Evolutionary conservation across 53 echinoderm and acorn worm species (phyloP).

Genomic region (Crossaster papposus): DNA sequence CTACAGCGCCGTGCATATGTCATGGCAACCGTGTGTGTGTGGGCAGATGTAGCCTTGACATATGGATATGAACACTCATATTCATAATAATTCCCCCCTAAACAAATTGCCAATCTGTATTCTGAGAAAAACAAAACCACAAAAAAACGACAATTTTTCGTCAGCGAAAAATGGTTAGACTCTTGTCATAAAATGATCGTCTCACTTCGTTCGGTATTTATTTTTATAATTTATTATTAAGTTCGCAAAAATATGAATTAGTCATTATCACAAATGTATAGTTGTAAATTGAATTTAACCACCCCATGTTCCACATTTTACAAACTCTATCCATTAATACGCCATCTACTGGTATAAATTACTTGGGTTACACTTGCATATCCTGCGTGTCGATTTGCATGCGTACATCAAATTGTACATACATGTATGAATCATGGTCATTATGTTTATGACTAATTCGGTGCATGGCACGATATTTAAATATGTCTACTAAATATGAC

Average conservation of each 20-base stretch:
- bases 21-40: not conserved
- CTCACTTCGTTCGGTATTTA: too few relatives aligned
- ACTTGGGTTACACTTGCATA: not conserved
- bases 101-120: not conserved
- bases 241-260: too few relatives aligned
- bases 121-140: not conserved
- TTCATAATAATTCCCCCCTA: too few relatives aligned
- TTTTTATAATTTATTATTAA: too few relatives aligned
- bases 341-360: not conserved
- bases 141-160: not conserved
- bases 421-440: not conserved
- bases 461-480: not conserved
- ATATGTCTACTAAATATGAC: not conserved
- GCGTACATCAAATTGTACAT: not conserved
- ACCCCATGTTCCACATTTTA: not conserved
- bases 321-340: not conserved
- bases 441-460: conserved; percentile 13
- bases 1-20: not conserved
- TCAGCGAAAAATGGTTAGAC: too few relatives aligned
- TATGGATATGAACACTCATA: not conserved
- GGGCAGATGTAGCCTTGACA: not conserved
- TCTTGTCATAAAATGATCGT: too few relatives aligned
- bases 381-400: not conserved
- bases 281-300: not conserved
- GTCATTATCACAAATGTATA: too few relatives aligned